phyloP scores from a whole-genome alignment of 2,113 vertebrate genomes.

The Tragelaphus buxtoni region DNA sequence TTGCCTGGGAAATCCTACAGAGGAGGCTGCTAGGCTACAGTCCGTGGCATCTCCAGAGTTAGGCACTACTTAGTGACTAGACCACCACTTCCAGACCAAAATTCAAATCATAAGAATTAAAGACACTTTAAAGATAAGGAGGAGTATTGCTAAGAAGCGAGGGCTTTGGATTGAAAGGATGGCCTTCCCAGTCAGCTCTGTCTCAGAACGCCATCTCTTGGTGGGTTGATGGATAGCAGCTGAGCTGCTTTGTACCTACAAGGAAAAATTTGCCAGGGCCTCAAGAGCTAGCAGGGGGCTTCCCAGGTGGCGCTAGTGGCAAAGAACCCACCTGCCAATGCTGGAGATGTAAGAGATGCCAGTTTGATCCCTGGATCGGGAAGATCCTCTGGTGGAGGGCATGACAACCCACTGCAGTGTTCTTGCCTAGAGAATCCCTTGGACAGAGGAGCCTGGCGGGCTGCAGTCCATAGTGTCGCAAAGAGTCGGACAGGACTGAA shows the following conservation, averaged over 20 bases:
- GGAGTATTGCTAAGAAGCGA: neutral
- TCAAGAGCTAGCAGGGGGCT: neutral
- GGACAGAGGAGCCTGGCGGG: neutral
- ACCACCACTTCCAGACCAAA: neutral
- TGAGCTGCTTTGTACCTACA: rapidly evolving
- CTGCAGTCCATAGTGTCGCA: neutral
- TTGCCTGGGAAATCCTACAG: neutral
- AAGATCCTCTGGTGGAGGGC: neutral
- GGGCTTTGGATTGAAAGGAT: neutral
- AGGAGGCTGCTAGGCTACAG: neutral
- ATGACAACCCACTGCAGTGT: neutral
- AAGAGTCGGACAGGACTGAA: neutral
- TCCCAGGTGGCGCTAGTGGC: neutral
- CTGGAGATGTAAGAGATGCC: neutral
- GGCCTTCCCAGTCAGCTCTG: neutral
- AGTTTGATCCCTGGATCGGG: neutral
- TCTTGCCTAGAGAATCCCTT: neutral
- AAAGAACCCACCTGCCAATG: neutral
- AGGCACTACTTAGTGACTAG: neutral
- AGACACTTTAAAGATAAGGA: neutral
- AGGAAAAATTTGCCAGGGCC: neutral
- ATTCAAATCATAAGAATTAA: neutral
- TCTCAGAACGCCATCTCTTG: neutral
- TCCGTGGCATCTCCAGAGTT: neutral
- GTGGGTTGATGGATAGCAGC: neutral